phyloP scores from a whole-genome alignment of 2,113 vertebrate species.

The Pogonocichla stellata region DNA sequence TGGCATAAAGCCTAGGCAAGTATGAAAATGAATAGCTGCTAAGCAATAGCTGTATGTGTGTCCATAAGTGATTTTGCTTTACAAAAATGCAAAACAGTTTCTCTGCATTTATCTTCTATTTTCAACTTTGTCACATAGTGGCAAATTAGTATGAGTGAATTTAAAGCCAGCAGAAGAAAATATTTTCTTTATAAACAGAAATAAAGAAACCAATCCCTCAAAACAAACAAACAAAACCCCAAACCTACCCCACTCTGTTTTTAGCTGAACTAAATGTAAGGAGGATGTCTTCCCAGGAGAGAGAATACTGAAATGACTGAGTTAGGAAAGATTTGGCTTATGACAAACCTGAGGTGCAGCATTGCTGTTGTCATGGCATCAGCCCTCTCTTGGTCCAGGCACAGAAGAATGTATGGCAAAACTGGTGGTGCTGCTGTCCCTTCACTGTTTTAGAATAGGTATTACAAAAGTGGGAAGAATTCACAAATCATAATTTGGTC shows the following conservation, averaged over 20 bases:
- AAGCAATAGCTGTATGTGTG: background rate
- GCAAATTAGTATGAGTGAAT: background rate
- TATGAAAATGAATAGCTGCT: background rate
- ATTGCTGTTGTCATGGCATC: background rate
- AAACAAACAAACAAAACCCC: background rate
- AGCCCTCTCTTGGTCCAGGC: background rate
- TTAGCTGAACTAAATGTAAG: background rate
- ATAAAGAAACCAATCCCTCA: background rate
- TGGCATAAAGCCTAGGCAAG: background rate
- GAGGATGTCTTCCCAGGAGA: background rate
- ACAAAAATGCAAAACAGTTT: background rate
- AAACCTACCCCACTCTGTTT: background rate
- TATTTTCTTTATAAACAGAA: background rate
- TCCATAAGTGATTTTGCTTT: background rate
- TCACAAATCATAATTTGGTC: background rate
- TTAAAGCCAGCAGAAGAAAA: background rate
- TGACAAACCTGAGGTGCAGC: background rate
- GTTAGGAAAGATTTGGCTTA: background rate
- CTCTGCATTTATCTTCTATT: background rate
- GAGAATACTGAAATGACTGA: background rate
- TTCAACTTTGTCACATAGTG: background rate
- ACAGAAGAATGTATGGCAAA: background rate
- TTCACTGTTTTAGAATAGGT: background rate
- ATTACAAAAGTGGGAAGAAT: background rate
- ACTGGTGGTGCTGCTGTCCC: background rate